These are phyloP conservation scores for Melinaea marsaeus DNA, from an alignment of 2,888 invertebrate species.

Conservation along the genomic window DNA sequence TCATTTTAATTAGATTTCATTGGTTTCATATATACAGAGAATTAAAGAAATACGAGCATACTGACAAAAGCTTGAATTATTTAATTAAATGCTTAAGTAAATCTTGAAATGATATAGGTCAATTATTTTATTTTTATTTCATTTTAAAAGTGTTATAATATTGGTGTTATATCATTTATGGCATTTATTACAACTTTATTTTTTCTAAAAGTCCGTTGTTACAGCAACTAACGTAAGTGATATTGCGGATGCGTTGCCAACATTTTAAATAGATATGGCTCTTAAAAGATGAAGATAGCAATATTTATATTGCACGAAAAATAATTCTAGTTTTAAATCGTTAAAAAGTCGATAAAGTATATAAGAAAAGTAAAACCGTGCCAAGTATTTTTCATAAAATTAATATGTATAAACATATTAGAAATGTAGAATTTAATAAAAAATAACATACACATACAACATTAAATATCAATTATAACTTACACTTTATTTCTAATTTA, in stretches of 20 bases:
- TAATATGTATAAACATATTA: too few relatives aligned
- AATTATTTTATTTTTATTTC: background rate
- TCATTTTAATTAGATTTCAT: too few relatives aligned
- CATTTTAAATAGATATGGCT: constrained; percentile 1
- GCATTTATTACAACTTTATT: background rate
- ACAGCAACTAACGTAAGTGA: constrained; percentile 2
- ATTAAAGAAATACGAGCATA: too few relatives aligned
- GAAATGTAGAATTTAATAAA: too few relatives aligned
- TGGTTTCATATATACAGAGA: too few relatives aligned
- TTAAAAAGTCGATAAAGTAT: constrained; percentile 2
- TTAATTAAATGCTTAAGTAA: background rate
- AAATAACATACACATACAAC: background rate
- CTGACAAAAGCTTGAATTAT: background rate
- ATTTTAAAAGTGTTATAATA: background rate
- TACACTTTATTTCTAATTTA: constrained; percentile 90
- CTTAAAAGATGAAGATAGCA: constrained; percentile 5
- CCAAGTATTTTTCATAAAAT: too few relatives aligned
- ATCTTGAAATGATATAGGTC: background rate
- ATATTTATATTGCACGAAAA: background rate
- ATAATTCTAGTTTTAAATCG: background rate
- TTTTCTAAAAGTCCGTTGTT: background rate
- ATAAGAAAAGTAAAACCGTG: background rate
- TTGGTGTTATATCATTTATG: background rate
- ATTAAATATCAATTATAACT: constrained; percentile 54
- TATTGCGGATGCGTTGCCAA: background rate